These are phyloP conservation scores for Lutraria lutraria DNA, from an alignment of 2,888 invertebrate species.

Conservation along the genomic window DNA sequence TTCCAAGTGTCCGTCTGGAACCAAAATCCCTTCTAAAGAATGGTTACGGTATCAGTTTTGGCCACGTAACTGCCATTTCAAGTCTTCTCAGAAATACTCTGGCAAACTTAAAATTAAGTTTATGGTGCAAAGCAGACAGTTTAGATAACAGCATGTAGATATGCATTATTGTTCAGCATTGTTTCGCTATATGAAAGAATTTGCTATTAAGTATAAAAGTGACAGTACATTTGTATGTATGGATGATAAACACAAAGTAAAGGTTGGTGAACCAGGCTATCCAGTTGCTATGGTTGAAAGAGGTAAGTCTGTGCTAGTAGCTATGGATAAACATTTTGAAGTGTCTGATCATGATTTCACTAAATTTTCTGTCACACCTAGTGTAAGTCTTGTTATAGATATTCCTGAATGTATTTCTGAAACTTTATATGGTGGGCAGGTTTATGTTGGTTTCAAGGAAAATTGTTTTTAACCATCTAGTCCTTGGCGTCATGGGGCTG, in stretches of 20 bases:
- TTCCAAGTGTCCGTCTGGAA: not conserved
- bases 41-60: slow-evolving; percentile 51
- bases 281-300: slow-evolving; percentile 33
- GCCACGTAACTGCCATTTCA: slow-evolving; percentile 42
- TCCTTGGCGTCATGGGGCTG: too few species aligned
- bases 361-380: slow-evolving; percentile 33
- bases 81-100: slow-evolving; percentile 43
- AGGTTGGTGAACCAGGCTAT: slow-evolving; percentile 40
- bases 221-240: slow-evolving; percentile 16
- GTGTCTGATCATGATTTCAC: slow-evolving; percentile 43
- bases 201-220: slow-evolving; percentile 23
- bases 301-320: slow-evolving; percentile 34
- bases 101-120: slow-evolving; percentile 56
- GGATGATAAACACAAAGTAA: slow-evolving; percentile 44
- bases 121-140: too few species aligned
- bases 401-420: slow-evolving; percentile 30
- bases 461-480: too few species aligned
- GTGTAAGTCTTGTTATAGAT: slow-evolving; percentile 19
- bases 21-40: slow-evolving; percentile 39
- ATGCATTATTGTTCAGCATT: slow-evolving; percentile 45
- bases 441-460: too few species aligned
- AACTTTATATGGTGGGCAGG: too few species aligned
- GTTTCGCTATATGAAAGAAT: slow-evolving; percentile 42
- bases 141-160: slow-evolving; percentile 48
- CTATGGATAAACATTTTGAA: slow-evolving; percentile 29